phyloP scores from a whole-genome alignment of 2,888 invertebrate species.

The Prosapia bicincta region DNA sequence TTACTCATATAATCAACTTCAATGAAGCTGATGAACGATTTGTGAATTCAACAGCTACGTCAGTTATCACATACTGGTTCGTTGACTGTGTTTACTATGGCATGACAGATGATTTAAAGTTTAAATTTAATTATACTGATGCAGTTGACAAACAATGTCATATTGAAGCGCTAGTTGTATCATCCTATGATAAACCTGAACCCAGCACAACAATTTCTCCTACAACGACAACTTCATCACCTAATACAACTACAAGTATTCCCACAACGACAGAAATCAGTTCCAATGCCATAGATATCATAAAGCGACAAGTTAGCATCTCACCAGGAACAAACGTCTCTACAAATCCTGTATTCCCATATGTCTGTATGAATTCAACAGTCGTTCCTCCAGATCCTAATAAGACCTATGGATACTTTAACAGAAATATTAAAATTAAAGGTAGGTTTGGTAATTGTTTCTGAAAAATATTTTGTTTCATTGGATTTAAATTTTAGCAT shows the following conservation, averaged over 20 bases:
- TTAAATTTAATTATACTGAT: slow-evolving; percentile 61
- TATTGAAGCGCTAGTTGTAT: slow-evolving; percentile 30
- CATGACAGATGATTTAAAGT: slow-evolving; percentile 57
- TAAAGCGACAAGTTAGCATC: background rate
- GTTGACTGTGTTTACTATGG: slow-evolving; percentile 71
- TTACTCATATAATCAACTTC: slow-evolving; percentile 57
- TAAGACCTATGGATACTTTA: slow-evolving; percentile 72
- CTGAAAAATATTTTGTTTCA: no score
- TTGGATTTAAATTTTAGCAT: no score
- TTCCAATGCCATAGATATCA: slow-evolving; percentile 29
- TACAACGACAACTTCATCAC: slow-evolving; percentile 41
- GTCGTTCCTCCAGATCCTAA: slow-evolving; percentile 60
- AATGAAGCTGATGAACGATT: slow-evolving; percentile 59
- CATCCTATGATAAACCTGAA: slow-evolving; percentile 24
- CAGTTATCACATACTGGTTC: slow-evolving; percentile 70
- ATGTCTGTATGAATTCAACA: slow-evolving; percentile 56
- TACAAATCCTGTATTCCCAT: slow-evolving; percentile 45
- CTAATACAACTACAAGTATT: slow-evolving; percentile 44
- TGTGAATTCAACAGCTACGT: slow-evolving; percentile 53
- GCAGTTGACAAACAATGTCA: slow-evolving; percentile 44
- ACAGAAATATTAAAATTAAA: slow-evolving; percentile 60
- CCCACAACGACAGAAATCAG: slow-evolving; percentile 44
- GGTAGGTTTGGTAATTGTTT: slow-evolving; percentile 56
- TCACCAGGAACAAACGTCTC: slow-evolving; percentile 20
- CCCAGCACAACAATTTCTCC: slow-evolving; percentile 49